These are phyloP conservation scores for Chlorops oryzae DNA, from an alignment of 1,140 invertebrate species.

Conservation along the genomic window DNA sequence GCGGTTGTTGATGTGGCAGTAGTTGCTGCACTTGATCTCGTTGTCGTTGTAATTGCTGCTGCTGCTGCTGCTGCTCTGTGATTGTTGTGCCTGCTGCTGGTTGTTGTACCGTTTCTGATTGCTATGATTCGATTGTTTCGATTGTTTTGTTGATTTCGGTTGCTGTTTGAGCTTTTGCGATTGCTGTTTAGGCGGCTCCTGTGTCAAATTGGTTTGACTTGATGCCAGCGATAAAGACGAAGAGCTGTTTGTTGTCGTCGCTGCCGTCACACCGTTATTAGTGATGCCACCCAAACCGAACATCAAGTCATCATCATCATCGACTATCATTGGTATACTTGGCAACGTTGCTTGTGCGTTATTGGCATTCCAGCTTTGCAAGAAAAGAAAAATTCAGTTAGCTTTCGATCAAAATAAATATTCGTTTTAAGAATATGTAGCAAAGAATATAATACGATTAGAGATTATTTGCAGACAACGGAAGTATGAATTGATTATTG, in stretches of 20 bases:
- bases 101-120: conserved; percentile 32
- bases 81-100: conserved; percentile 29
- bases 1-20: conserved; percentile 14
- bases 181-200: conserved; percentile 16
- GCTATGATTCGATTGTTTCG: conserved; percentile 22
- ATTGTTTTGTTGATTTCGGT: conserved; percentile 22
- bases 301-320: conserved; percentile 55
- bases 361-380: conserved; percentile 55
- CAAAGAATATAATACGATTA: too few species aligned
- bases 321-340: conserved; percentile 69
- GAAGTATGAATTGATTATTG: not conserved
- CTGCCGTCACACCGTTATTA: conserved; percentile 11
- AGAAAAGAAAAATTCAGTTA: conserved; percentile 19
- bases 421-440: too few species aligned
- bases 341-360: conserved; percentile 59
- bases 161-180: conserved; percentile 18
- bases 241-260: conserved; percentile 29
- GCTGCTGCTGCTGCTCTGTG: conserved; percentile 21
- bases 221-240: conserved; percentile 24
- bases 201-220: conserved; percentile 25
- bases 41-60: conserved; percentile 17
- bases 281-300: conserved; percentile 32
- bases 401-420: too few species aligned
- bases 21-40: conserved; percentile 15
- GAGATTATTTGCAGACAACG: conserved; percentile 2